Evolutionary conservation across 2,888 invertebrate species (phyloP).

Genomic region (Aleiodes testaceus): DNA sequence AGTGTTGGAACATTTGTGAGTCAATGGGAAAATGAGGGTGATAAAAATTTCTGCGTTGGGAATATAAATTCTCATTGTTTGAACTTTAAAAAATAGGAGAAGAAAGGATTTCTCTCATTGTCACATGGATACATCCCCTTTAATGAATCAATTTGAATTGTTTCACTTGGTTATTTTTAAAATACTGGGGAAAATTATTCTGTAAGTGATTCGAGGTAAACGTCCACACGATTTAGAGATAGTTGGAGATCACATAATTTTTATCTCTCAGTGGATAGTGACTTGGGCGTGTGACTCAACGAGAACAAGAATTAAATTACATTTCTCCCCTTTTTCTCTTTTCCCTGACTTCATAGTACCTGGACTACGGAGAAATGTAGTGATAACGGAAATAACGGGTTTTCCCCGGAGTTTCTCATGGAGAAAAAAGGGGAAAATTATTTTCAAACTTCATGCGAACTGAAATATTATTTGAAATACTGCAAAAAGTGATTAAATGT

Average conservation of each 20-base stretch:
- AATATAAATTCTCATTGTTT: slow-evolving; percentile 4
- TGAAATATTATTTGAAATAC: no score
- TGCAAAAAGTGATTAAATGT: not conserved
- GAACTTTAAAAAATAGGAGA: not conserved
- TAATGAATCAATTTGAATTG: no score
- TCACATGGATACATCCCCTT: no score
- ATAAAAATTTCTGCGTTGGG: slow-evolving; percentile 3
- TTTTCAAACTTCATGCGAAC: no score
- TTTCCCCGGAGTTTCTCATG: not conserved
- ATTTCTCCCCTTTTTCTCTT: not conserved
- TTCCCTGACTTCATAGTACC: not conserved
- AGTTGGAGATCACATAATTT: slow-evolving; percentile 21
- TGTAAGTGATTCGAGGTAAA: no score
- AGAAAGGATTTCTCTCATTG: no score
- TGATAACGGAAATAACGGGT: slow-evolving; percentile 27
- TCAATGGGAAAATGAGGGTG: not conserved
- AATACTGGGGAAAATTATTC: no score
- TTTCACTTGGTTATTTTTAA: no score
- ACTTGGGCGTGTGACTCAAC: slow-evolving; percentile 11
- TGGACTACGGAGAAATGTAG: slow-evolving; percentile 2
- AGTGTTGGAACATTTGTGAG: not conserved
- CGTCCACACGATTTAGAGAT: no score
- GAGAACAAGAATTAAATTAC: slow-evolving; percentile 36
- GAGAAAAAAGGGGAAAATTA: no score
- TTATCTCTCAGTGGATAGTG: slow-evolving; percentile 6